phyloP scores from a whole-genome alignment of 2,113 vertebrate species.

The Proterorhinus semilunaris region DNA sequence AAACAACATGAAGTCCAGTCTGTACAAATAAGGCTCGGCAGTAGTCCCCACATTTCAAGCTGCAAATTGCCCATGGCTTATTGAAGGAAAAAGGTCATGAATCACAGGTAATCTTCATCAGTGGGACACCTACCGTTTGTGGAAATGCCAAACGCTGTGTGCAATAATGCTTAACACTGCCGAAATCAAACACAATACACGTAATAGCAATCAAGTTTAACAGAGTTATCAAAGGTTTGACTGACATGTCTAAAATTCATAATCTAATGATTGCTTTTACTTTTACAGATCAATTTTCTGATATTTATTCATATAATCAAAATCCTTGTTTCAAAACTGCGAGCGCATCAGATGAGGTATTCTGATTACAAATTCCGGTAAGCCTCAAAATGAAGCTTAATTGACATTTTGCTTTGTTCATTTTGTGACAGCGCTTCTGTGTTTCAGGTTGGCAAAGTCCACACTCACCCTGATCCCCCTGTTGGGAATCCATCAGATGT shows the following conservation, averaged over 20 bases:
- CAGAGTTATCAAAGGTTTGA: not conserved
- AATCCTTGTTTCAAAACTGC: conserved; percentile 91
- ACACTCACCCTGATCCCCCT: conserved; percentile 93
- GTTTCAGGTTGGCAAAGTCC: conserved; percentile 89
- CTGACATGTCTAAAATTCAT: not conserved
- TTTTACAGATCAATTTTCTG: conserved; percentile 89
- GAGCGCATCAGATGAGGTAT: conserved; percentile 90
- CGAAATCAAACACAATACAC: not conserved
- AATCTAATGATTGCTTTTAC: conserved; percentile 2
- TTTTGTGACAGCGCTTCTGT: not conserved
- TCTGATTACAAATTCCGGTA: conserved; percentile 93
- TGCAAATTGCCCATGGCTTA: conserved; percentile 20
- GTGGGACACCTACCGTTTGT: conserved; percentile 10
- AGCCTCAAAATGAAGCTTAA: conserved; percentile 12
- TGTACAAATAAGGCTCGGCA: conserved; percentile 1
- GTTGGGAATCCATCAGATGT: conserved; percentile 91
- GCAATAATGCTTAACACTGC: not conserved
- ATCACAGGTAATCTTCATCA: conserved; percentile 37
- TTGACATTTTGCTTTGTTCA: not conserved
- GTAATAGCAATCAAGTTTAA: not conserved
- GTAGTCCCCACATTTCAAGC: not conserved
- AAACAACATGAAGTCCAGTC: not conserved
- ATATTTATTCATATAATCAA: conserved; percentile 92
- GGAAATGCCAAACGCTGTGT: conserved; percentile 30
- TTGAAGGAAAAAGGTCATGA: conserved; percentile 43